Percentiles rank a stretch among this genome's conserved stretches.
Evolutionary conservation across 2,888 invertebrate genomes (phyloP).

Genomic region (Autographa pulchrina): DNA sequence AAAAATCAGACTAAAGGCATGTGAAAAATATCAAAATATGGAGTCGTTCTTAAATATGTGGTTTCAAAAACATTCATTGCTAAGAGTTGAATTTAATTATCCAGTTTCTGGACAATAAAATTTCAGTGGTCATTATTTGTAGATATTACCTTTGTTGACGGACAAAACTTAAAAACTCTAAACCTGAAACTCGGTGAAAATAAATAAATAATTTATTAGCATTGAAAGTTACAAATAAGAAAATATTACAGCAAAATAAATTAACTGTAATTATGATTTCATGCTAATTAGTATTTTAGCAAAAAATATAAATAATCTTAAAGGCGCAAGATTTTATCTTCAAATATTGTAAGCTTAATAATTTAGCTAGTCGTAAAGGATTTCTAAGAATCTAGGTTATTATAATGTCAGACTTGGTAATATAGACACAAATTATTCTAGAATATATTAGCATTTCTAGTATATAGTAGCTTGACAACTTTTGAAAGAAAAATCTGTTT

Average conservation of each 20-base stretch:
- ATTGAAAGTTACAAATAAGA: neutral
- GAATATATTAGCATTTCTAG: conserved; percentile 48
- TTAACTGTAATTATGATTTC: neutral
- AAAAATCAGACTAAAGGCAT: too few species aligned
- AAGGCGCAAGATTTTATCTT: neutral
- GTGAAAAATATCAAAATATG: too few species aligned
- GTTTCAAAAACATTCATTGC: too few species aligned
- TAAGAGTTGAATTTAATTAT: too few species aligned
- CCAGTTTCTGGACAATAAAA: too few species aligned
- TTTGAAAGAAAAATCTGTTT: conserved; percentile 30
- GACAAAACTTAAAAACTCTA: too few species aligned
- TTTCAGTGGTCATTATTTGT: too few species aligned
- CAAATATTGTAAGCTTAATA: conserved; percentile 7
- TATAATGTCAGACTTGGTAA: conserved; percentile 42
- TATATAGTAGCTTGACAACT: conserved; percentile 12
- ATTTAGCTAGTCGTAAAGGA: conserved; percentile 23
- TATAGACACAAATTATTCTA: conserved; percentile 33
- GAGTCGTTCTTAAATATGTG: too few species aligned
- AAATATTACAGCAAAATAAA: neutral
- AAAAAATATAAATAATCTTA: neutral
- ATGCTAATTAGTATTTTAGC: neutral
- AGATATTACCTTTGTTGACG: too few species aligned
- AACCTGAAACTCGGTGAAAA: neutral
- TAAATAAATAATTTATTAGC: neutral
- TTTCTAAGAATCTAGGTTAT: conserved; percentile 50